Evolutionary conservation across 92 coral and sea anemone genomes (phyloP).

Genomic region (Heliopora coerulea): DNA sequence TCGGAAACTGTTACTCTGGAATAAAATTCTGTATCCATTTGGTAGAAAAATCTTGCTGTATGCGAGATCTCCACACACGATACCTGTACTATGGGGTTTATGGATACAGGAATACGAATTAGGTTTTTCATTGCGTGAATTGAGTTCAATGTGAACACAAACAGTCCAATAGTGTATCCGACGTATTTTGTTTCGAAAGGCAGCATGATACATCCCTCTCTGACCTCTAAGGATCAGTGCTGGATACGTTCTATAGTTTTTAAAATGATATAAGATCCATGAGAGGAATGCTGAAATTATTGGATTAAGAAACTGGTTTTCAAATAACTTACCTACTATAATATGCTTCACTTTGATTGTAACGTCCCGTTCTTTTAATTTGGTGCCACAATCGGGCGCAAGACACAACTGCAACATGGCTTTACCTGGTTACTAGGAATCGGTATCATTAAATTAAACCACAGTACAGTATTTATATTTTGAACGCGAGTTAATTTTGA

Average conservation of each 20-base stretch:
- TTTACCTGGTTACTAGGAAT: slow-evolving; percentile 5
- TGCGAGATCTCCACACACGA: not conserved
- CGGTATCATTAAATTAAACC: slow-evolving; percentile 26
- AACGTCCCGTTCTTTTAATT: not conserved
- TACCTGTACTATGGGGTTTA: slow-evolving; percentile 23
- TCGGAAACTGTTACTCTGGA: slow-evolving; percentile 21
- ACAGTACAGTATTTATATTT: slow-evolving; percentile 23
- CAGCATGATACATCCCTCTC: slow-evolving; percentile 4
- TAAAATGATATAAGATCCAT: too few relatives aligned
- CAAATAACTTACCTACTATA: not conserved
- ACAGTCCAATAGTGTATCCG: not conserved
- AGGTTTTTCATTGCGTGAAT: not conserved
- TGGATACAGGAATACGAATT: slow-evolving; percentile 27
- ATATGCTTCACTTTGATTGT: not conserved
- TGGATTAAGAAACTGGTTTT: too few relatives aligned
- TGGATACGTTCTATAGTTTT: too few relatives aligned
- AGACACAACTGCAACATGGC: not conserved
- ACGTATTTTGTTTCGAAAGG: slow-evolving; percentile 1
- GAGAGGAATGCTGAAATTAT: too few relatives aligned
- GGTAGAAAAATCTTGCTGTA: not conserved
- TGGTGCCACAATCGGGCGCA: not conserved
- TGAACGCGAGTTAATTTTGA: not conserved
- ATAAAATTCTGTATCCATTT: slow-evolving; percentile 25
- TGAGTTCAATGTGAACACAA: not conserved
- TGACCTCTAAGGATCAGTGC: slow-evolving; percentile 1